Percentiles rank a stretch among this genome's conserved stretches.
phyloP scores from a whole-genome alignment of 2,888 invertebrate genomes.

The Phortica magna region DNA sequence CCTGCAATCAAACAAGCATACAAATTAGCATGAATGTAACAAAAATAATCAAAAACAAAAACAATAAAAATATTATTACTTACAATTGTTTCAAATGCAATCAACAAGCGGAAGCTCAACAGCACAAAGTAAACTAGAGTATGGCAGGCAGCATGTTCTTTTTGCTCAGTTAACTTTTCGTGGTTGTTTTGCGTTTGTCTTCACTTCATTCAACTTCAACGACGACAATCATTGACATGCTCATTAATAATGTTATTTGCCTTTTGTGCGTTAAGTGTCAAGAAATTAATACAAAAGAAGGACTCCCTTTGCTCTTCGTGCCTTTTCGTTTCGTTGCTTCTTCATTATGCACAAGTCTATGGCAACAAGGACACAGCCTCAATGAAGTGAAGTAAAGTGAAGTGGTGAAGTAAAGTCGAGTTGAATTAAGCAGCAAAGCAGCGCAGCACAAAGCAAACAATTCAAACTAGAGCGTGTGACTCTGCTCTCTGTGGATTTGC shows the following conservation, averaged over 20 bases:
- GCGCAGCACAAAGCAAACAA: slow-evolving; percentile 56
- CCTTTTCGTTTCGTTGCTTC: neutral
- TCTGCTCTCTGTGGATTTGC: slow-evolving; percentile 67
- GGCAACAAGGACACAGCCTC: slow-evolving; percentile 13
- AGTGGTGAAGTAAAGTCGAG: slow-evolving; percentile 13
- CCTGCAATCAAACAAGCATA: slow-evolving; percentile 25
- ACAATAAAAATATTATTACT: neutral
- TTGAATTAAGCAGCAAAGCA: slow-evolving; percentile 9
- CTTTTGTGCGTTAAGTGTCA: slow-evolving; percentile 72
- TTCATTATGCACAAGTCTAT: neutral
- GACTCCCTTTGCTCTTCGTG: slow-evolving; percentile 29
- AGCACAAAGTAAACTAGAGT: too few relatives aligned
- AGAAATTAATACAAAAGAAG: slow-evolving; percentile 71
- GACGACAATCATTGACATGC: slow-evolving; percentile 67
- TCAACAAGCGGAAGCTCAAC: neutral
- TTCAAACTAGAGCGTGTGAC: slow-evolving; percentile 72
- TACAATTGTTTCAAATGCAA: neutral
- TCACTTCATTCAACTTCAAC: too few relatives aligned
- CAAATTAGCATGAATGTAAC: neutral
- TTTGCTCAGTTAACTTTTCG: too few relatives aligned
- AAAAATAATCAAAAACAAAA: neutral
- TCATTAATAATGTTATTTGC: slow-evolving; percentile 71
- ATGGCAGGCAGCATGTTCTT: too few relatives aligned
- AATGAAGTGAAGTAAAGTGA: slow-evolving; percentile 23
- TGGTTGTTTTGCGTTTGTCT: too few relatives aligned